These are phyloP conservation scores for Mayetiola destructor DNA, from an alignment of 2,888 invertebrate species.

Conservation along the genomic window DNA sequence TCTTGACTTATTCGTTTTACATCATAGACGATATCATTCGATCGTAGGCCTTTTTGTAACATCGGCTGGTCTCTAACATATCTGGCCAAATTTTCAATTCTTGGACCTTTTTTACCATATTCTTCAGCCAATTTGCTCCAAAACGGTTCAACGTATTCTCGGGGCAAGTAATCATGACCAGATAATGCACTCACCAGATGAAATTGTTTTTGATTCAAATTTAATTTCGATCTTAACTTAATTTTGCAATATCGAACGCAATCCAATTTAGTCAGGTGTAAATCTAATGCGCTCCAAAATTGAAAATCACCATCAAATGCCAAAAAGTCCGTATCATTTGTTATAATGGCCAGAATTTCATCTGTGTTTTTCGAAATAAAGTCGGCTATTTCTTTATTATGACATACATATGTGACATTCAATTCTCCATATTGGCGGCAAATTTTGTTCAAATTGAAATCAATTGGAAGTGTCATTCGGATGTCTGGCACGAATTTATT, in stretches of 20 bases:
- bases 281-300: constrained; percentile 13
- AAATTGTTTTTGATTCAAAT: background rate
- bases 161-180: background rate
- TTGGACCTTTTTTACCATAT: background rate
- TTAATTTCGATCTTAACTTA: background rate
- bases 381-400: constrained; percentile 6
- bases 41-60: no score
- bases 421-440: background rate
- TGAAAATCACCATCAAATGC: constrained; percentile 14
- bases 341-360: constrained; percentile 6
- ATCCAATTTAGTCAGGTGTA: background rate
- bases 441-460: background rate
- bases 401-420: background rate
- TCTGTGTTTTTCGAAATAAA: background rate
- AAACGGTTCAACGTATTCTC: background rate
- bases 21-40: background rate
- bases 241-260: background rate
- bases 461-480: background rate
- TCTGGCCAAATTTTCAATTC: background rate
- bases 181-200: background rate
- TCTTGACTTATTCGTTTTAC: background rate
- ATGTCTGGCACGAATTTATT: background rate
- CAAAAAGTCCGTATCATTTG: constrained; percentile 13
- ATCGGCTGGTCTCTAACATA: background rate
- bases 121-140: background rate